A percentile compares a stretch with the other conserved stretches of the same genome.
Evolutionary conservation across 2,888 invertebrate genomes (phyloP).

Genomic region (Epirrita christyi): DNA sequence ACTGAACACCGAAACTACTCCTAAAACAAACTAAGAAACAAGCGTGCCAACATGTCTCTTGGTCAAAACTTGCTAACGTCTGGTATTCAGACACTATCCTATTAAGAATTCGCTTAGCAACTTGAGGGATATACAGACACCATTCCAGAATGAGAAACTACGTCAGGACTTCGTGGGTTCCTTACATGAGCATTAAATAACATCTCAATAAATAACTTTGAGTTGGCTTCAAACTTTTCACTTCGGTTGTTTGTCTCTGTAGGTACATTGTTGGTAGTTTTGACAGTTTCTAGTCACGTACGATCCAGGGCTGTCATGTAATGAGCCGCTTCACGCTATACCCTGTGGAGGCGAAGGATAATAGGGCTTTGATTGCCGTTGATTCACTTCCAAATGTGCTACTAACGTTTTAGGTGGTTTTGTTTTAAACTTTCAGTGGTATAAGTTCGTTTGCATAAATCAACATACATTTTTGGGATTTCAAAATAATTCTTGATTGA

Average conservation of each 20-base stretch:
- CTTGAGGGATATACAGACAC: conserved; percentile 25
- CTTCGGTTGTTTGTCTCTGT: conserved; percentile 23
- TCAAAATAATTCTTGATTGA: too few relatives aligned
- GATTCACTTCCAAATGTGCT: conserved; percentile 33
- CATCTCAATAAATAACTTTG: conserved; percentile 23
- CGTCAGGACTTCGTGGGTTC: conserved; percentile 22
- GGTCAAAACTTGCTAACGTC: conserved; percentile 5
- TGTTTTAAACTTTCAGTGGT: conserved; percentile 10
- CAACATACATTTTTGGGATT: too few relatives aligned
- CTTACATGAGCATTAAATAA: conserved; percentile 28
- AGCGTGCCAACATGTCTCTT: conserved; percentile 2
- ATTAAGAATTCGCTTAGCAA: conserved; percentile 29
- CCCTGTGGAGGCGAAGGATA: conserved; percentile 28
- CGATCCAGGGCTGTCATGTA: conserved; percentile 29
- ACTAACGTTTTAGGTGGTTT: conserved; percentile 25
- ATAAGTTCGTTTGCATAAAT: conserved; percentile 13
- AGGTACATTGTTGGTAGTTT: neutral
- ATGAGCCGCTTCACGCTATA: conserved; percentile 36
- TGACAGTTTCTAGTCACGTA: conserved; percentile 32
- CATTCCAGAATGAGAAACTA: conserved; percentile 30
- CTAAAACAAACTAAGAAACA: neutral
- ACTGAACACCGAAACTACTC: neutral
- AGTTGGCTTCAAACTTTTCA: conserved; percentile 34
- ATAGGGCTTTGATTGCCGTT: conserved; percentile 38
- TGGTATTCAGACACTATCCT: conserved; percentile 7